These are phyloP conservation scores for Chalcosyrphus nemorum DNA, from an alignment of 2,888 invertebrate species.

Conservation along the genomic window DNA sequence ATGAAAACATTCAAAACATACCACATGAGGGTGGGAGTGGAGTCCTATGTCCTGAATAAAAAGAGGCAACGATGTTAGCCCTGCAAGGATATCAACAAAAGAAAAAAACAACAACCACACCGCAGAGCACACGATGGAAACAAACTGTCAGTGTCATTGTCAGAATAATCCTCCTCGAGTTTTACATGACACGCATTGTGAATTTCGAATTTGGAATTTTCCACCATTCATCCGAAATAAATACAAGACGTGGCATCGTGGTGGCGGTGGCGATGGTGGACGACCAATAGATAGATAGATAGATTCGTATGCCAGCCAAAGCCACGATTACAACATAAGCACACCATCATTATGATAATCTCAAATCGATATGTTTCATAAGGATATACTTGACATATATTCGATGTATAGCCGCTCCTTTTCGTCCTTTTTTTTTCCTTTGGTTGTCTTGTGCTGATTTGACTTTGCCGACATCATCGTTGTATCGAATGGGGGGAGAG, in stretches of 20 bases:
- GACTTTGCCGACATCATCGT: conserved; percentile 17
- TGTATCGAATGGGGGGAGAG: not conserved
- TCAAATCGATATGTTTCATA: conserved; percentile 79
- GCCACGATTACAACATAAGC: conserved; percentile 79
- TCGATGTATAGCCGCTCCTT: conserved; percentile 15
- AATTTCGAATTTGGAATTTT: conserved; percentile 65
- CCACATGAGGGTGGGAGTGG: conserved; percentile 15
- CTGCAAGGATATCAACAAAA: not conserved
- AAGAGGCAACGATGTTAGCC: conserved; percentile 39
- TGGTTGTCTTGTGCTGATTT: conserved; percentile 24
- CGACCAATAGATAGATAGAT: conserved; percentile 18
- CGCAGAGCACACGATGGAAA: conserved; percentile 50
- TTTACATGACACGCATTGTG: conserved; percentile 66
- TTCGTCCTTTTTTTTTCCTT: not conserved
- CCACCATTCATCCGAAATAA: conserved; percentile 51
- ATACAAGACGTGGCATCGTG: conserved; percentile 34
- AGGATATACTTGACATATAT: conserved; percentile 64
- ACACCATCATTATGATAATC: conserved; percentile 81
- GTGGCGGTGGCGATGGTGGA: conserved; percentile 25
- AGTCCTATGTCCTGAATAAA: conserved; percentile 37
- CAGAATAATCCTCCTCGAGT: conserved; percentile 64
- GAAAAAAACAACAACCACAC: conserved; percentile 15
- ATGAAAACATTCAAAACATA: conserved; percentile 60
- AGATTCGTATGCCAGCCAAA: conserved; percentile 40
- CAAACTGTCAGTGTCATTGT: conserved; percentile 70